Percentiles rank a stretch among this genome's conserved stretches.
phyloP scores from a whole-genome alignment of 2,888 invertebrate species.

The Eumacrocentrus americanus region DNA sequence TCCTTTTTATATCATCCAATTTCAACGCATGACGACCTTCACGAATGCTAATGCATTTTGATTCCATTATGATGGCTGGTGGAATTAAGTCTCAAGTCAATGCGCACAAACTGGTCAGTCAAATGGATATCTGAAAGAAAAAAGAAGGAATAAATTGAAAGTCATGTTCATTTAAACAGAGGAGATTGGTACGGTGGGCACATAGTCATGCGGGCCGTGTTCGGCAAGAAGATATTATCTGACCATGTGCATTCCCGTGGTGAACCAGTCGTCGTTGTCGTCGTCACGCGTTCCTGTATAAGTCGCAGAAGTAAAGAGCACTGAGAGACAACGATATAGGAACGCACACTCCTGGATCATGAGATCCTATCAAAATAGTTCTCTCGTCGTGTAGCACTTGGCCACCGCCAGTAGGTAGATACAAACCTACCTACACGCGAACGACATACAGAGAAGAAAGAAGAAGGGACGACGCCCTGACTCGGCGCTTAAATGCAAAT shows the following conservation, averaged over 20 bases:
- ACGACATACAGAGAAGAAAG: neutral
- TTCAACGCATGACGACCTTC: neutral
- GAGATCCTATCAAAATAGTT: constrained; percentile 42
- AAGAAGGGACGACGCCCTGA: constrained; percentile 9
- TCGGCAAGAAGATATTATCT: constrained; percentile 34
- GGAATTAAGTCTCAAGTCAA: no score
- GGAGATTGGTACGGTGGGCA: neutral
- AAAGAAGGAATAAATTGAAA: neutral
- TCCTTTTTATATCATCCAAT: no score
- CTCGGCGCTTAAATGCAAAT: constrained; percentile 41
- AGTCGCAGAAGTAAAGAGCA: constrained; percentile 18
- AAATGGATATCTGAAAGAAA: neutral
- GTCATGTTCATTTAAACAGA: no score
- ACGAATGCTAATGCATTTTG: no score
- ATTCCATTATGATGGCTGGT: no score
- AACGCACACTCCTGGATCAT: neutral
- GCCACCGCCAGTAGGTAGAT: neutral
- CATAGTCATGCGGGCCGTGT: constrained; percentile 20
- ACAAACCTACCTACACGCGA: neutral
- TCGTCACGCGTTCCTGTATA: constrained; percentile 15
- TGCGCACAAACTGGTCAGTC: neutral
- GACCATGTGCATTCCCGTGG: neutral
- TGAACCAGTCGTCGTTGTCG: constrained; percentile 7
- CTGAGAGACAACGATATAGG: neutral
- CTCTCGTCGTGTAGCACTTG: constrained; percentile 18